A percentile compares a stretch with the other conserved stretches of the same genome.
These are phyloP conservation scores for Promerops cafer DNA, from an alignment of 2,113 vertebrate genomes.

Conservation along the genomic window DNA sequence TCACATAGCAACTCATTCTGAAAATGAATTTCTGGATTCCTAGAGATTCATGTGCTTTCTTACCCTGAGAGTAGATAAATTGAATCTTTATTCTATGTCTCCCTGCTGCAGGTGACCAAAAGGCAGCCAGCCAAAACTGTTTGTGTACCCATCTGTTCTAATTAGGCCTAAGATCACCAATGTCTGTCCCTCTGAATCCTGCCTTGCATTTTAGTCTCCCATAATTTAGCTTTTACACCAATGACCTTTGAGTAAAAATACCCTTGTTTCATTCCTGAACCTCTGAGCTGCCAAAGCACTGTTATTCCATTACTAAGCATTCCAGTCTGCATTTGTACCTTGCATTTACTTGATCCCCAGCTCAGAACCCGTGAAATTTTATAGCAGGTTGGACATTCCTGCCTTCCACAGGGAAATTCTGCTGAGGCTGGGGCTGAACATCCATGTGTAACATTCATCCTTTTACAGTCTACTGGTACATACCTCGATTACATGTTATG, in stretches of 20 bases:
- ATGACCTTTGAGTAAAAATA: not conserved
- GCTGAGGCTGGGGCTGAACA: not conserved
- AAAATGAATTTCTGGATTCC: not conserved
- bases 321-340: not conserved
- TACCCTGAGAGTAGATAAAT: not conserved
- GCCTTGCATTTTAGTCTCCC: not conserved
- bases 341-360: not conserved
- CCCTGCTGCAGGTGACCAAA: not conserved
- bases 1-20: not conserved
- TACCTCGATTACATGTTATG: not conserved
- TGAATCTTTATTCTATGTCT: not conserved
- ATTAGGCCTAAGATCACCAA: not conserved
- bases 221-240: not conserved
- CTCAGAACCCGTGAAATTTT: not conserved
- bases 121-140: not conserved
- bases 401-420: not conserved
- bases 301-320: not conserved
- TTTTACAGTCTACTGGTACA: not conserved
- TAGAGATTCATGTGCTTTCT: not conserved
- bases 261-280: not conserved
- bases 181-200: not conserved
- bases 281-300: not conserved
- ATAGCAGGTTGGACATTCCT: not conserved
- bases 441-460: not conserved
- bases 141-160: not conserved